Base-by-base conservation (phyloP, 92 coral and sea anemone species). In the Phenganax marumi region DNA sequence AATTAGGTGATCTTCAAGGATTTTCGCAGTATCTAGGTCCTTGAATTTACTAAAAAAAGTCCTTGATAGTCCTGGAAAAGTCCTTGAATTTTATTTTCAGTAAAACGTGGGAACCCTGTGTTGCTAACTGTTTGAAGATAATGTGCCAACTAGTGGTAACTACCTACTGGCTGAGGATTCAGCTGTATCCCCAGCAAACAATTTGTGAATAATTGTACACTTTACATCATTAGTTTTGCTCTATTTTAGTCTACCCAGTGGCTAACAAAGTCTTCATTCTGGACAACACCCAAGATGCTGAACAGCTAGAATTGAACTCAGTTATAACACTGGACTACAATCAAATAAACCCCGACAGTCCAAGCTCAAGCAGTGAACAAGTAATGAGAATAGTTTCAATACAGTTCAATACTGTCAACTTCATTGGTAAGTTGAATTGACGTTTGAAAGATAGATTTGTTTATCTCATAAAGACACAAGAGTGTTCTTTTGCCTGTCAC, bases 241-340 rank as follows among this genome's bases (percentile, higher is more conserved):
- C 49, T 25, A 58, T 66, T 25, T 48, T 60, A 78, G 83, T 24
- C 0, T 57, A 58, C 22, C 18, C 18, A 33, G 49, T 52, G 18
- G 56, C 57, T 60, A 61, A 78, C 48, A 78, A 78, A 63, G 62
- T 78, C 58, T 78, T 78, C 70, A 18, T 78, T 7, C 72, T 78
- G 21, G 83, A 78, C 24, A 25, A 13, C 26, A 61, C 83, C 17
- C 52, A 62, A 46, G 76, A 78, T 47, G 39, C 68, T 3, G 81
- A 72, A 6, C 19, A 76, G 19, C 10, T 49, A 17, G 91, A 91
- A 24, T 85, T 84, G 21, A 91, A 94, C 21, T 97, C 91, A 72
- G 86, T 94, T 18, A 92, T 94, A 54, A 87, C 90, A 3, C 81
- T 95, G 68, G 98, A 95, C 50, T 95, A 95, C 78, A 84, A 85